Conservation (phyloP, 2,888 invertebrate species). For the Leptodirus hochenwartii region DNA sequence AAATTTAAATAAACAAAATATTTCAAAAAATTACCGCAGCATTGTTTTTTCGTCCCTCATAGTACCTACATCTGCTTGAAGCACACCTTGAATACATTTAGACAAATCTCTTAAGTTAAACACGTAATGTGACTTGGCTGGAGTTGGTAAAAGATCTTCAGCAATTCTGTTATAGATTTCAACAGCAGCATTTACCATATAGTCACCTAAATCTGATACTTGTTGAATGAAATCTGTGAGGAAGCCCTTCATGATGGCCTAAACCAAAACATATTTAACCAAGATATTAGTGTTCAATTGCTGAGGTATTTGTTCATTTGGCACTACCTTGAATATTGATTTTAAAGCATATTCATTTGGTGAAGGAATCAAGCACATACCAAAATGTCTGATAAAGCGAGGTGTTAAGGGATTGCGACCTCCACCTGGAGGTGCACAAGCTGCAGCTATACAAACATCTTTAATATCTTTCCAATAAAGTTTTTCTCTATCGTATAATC, state of each 20-base stretch:
- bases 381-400: constrained; percentile 76
- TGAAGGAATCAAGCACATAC: constrained; percentile 64
- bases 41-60: constrained; percentile 48
- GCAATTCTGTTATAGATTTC: constrained; percentile 68
- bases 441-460: constrained; percentile 64
- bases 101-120: constrained; percentile 84
- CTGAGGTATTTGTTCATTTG: no score
- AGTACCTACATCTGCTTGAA: constrained; percentile 58
- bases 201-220: constrained; percentile 45
- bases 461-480: constrained; percentile 77
- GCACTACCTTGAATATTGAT: constrained; percentile 58
- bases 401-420: constrained; percentile 73
- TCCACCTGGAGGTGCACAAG: constrained; percentile 84
- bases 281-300: constrained; percentile 5
- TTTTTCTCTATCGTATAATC: constrained; percentile 75
- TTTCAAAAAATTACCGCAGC: constrained; percentile 34
- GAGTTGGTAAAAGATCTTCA: constrained; percentile 69
- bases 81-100: constrained; percentile 76
- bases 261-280: no score
- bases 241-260: constrained; percentile 58
- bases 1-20: no score
- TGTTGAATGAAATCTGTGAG: constrained; percentile 56
- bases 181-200: constrained; percentile 67
- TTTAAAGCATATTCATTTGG: constrained; percentile 61
- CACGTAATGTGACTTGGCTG: constrained; percentile 81